Conservation (phyloP, 2,888 invertebrate genomes). For the Volucella zonaria region DNA sequence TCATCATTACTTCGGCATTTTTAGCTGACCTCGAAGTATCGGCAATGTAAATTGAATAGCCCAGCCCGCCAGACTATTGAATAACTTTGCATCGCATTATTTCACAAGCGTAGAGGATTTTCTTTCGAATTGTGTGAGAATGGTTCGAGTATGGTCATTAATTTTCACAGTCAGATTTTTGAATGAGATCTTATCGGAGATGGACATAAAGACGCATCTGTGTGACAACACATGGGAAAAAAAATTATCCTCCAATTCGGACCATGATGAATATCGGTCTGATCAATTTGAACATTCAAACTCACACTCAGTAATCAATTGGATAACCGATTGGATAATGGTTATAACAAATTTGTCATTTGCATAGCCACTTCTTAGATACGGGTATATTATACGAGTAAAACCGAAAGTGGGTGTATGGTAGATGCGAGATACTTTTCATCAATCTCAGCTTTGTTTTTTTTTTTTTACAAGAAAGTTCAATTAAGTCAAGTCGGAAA, state of each 20-base stretch:
- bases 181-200: neutral
- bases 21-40: constrained; percentile 42
- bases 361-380: neutral
- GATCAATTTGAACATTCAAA: neutral
- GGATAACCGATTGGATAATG: constrained; percentile 5
- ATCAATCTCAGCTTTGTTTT: neutral
- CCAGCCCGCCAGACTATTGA: constrained; percentile 7
- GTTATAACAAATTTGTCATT: constrained; percentile 24
- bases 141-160: neutral
- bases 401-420: constrained; percentile 31
- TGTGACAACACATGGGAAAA: neutral
- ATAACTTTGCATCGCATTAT: constrained; percentile 34
- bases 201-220: neutral
- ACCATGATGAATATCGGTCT: neutral
- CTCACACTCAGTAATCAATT: neutral
- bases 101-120: constrained; percentile 13
- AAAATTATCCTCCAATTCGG: constrained; percentile 8
- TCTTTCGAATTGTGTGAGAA: neutral
- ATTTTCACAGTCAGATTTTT: constrained; percentile 14
- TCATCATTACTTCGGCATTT: constrained; percentile 37
- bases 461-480: constrained; percentile 1
- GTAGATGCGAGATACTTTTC: neutral
- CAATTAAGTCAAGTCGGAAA: too few relatives aligned
- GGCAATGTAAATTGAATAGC: constrained; percentile 45
- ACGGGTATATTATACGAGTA: neutral